Evolutionary conservation across 2,888 invertebrate genomes (phyloP).

Genomic region (Drosophila diplacantha): DNA sequence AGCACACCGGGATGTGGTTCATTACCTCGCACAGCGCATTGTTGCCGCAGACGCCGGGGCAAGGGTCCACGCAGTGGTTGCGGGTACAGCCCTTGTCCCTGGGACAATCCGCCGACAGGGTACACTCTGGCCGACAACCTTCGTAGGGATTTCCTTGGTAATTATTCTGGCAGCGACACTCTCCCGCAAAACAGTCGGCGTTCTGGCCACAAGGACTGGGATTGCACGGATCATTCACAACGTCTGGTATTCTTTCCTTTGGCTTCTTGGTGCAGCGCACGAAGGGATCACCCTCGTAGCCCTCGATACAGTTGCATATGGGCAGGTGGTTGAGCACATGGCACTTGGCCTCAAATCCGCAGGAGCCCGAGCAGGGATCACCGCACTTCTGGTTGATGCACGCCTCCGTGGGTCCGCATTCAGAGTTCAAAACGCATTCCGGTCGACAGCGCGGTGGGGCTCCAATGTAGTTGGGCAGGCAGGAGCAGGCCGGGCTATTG

Average conservation of each 20-base stretch:
- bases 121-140: slow-evolving; percentile 88
- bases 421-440: slow-evolving; percentile 88
- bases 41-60: slow-evolving; percentile 86
- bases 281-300: slow-evolving; percentile 82
- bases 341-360: slow-evolving; percentile 87
- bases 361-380: slow-evolving; percentile 90
- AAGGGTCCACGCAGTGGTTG: slow-evolving; percentile 86
- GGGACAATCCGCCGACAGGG: slow-evolving; percentile 88
- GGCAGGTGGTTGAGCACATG: slow-evolving; percentile 85
- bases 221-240: slow-evolving; percentile 84
- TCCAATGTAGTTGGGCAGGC: slow-evolving; percentile 87
- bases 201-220: slow-evolving; percentile 93
- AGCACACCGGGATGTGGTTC: slow-evolving; percentile 89
- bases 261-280: slow-evolving; percentile 82
- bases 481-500: slow-evolving; percentile 87
- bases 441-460: slow-evolving; percentile 88
- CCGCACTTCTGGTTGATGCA: slow-evolving; percentile 88
- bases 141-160: slow-evolving; percentile 88
- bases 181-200: slow-evolving; percentile 88
- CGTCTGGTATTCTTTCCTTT: slow-evolving; percentile 75
- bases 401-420: slow-evolving; percentile 87
- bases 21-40: slow-evolving; percentile 88
- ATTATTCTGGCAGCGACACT: slow-evolving; percentile 89
- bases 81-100: slow-evolving; percentile 86
- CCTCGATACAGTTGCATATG: slow-evolving; percentile 85